These are phyloP conservation scores for Thermophis baileyi DNA, from an alignment of 2,113 vertebrate genomes.

Conservation along the genomic window DNA sequence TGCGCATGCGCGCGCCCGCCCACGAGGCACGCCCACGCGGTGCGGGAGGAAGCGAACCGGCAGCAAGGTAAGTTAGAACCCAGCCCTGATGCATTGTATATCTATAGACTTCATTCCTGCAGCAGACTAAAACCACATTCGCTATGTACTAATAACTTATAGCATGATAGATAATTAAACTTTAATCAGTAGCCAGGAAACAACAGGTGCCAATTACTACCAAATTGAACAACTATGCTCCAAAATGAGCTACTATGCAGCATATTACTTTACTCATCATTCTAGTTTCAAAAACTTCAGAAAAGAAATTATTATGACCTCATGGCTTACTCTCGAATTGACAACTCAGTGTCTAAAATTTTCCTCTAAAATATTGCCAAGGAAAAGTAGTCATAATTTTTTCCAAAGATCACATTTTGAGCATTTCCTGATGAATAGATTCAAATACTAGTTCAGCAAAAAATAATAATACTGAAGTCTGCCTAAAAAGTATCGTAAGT, in stretches of 20 bases:
- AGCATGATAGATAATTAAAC: neutral
- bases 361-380: slow-evolving; percentile 26
- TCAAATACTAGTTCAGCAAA: neutral
- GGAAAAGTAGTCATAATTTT: neutral
- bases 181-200: neutral
- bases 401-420: slow-evolving; percentile 4
- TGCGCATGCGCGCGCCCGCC: too few relatives aligned
- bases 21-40: too few relatives aligned
- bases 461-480: neutral
- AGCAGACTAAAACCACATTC: neutral
- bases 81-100: neutral
- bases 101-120: neutral
- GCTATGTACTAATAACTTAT: neutral
- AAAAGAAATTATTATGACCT: slow-evolving; percentile 5
- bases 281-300: neutral
- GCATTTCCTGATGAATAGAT: neutral
- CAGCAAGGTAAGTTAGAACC: too few relatives aligned
- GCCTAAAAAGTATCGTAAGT: neutral
- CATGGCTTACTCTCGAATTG: slow-evolving; percentile 3
- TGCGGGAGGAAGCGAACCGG: too few relatives aligned
- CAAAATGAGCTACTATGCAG: neutral
- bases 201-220: neutral
- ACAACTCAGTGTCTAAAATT: slow-evolving; percentile 8
- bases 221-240: neutral
- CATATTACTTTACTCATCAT: slow-evolving; percentile 7